phyloP scores from a whole-genome alignment of 2,888 invertebrate species.

The Drosophila colorata region DNA sequence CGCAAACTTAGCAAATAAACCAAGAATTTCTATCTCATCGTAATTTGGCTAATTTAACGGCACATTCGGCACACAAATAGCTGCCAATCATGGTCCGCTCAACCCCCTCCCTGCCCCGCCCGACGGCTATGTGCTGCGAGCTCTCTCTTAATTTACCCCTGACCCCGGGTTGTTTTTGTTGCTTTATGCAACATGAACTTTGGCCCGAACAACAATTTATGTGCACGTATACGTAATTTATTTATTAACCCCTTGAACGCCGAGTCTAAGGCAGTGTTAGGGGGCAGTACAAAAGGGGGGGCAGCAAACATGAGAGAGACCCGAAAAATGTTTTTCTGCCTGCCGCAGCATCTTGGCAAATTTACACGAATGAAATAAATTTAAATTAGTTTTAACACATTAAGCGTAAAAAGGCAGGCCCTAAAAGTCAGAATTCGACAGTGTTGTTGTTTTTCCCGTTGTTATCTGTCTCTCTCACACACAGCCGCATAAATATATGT shows the following conservation, averaged over 20 bases:
- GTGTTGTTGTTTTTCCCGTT: conserved; percentile 30
- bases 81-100: conserved; percentile 63
- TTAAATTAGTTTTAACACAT: conserved; percentile 82
- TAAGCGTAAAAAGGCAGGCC: conserved; percentile 76
- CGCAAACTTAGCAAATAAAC: conserved; percentile 36
- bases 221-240: conserved; percentile 81
- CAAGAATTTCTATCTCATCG: conserved; percentile 40
- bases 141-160: conserved; percentile 45
- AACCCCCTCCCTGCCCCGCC: conserved; percentile 1
- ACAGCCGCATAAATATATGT: conserved; percentile 1
- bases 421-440: conserved; percentile 71
- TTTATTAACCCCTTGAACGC: conserved; percentile 78
- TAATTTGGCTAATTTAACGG: conserved; percentile 77
- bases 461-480: conserved; percentile 29
- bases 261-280: conserved; percentile 10
- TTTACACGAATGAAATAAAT: conserved; percentile 78
- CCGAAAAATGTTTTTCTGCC: conserved; percentile 49
- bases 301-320: conserved; percentile 20
- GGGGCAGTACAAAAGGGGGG: not conserved
- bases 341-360: conserved; percentile 67
- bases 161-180: conserved; percentile 39
- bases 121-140: too few relatives aligned
- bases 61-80: conserved; percentile 71
- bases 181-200: conserved; percentile 66
- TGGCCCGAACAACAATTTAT: conserved; percentile 71